Evolutionary conservation across 2,113 vertebrate species (phyloP).

Genomic region (Solenodon paradoxus): DNA sequence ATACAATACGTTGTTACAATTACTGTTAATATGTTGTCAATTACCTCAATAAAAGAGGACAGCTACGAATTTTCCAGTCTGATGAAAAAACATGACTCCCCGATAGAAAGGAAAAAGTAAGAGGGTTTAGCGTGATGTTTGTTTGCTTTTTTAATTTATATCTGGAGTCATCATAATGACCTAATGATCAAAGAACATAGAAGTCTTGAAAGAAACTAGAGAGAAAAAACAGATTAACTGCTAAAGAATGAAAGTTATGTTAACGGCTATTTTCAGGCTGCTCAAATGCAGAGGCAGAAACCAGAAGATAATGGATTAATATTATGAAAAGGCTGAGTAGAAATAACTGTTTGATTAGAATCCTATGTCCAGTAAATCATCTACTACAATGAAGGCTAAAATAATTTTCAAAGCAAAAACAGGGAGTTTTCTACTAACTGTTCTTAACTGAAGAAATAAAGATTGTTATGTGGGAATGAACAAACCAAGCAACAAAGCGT

Average conservation of each 20-base stretch:
- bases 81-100: neutral
- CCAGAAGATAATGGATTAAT: neutral
- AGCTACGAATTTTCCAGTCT: neutral
- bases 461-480: neutral
- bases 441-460: neutral
- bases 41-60: neutral
- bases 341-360: neutral
- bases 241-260: neutral
- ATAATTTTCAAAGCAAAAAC: conserved; percentile 8
- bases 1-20: neutral
- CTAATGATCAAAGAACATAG: neutral
- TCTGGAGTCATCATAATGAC: neutral
- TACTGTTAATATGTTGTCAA: neutral
- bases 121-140: too few species aligned
- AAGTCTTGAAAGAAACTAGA: neutral
- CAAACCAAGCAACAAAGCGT: neutral
- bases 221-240: neutral
- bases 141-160: too few species aligned
- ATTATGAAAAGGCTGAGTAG: neutral
- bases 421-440: neutral
- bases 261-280: neutral
- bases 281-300: neutral
- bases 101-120: neutral
- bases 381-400: neutral
- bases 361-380: neutral